Base-by-base conservation (phyloP, 1,140 invertebrate genomes). In the Nixonia krombeini region DNA sequence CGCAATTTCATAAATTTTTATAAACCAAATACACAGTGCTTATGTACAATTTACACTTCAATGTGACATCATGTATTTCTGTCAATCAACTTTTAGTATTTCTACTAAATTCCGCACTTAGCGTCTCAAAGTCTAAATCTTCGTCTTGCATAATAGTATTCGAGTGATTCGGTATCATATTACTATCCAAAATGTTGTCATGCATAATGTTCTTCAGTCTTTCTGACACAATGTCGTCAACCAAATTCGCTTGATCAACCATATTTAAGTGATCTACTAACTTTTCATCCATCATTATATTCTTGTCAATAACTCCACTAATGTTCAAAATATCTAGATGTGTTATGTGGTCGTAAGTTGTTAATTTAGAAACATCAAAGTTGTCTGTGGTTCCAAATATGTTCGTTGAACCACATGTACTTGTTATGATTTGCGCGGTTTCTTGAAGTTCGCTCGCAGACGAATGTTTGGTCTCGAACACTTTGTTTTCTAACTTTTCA, bases 211-310 rank as follows among this genome's bases (percentile, higher is more conserved):
- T 82, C 29, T 82, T 84, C 3, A 84, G 45, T 62, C 80, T 73
- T 49, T 84, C 81, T 0, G 76, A 80, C 3, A 83, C 81, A 10
- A 84, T 21, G 37, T 83, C 79, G 50, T 83, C 81, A 2, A 83
- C 74, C n/a, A n/a, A n/a, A 55, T 79, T 76, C 0, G 80, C 70
- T 50, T 82, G 81, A 37, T 83, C 80, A n/a, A n/a, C n/a, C 4
- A 83, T 51, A 52, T 83, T 76, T 16, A 83, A 46, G 2, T 82
- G 80, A 18, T 84, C 81, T 0, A 79, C 81, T 17, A 84, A 68
- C 53, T 84, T 84, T 15, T 83, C 81, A 37, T 84, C 81, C 7
- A 84, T 83, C n/a, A n/a, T n/a, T n/a, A n/a, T n/a, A n/a, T n/a
- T n/a, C n/a, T n/a, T n/a, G n/a, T n/a, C n/a, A n/a, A n/a, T n/a